A percentile compares a stretch with the other conserved stretches of the same genome.
Conservation (phyloP, 2,797 vertebrate genomes). For the Lacerta viridis region DNA sequence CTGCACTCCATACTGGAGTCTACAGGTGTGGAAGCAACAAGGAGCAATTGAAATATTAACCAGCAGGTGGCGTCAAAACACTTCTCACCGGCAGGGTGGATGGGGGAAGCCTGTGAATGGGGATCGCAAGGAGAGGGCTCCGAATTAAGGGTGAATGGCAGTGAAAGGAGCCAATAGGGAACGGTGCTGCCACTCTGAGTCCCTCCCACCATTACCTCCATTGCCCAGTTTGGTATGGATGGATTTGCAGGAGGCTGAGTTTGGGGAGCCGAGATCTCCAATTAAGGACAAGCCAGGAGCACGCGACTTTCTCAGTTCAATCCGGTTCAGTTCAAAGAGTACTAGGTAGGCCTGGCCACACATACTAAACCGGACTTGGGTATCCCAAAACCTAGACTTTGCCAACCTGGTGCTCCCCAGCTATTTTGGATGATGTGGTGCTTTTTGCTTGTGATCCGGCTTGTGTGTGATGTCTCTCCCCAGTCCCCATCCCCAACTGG, state of each 20-base stretch:
- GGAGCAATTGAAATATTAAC: not conserved
- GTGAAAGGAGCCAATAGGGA: not conserved
- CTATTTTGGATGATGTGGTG: too few species aligned
- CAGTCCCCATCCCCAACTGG: too few species aligned
- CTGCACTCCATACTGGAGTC: too few species aligned
- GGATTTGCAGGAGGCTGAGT: not conserved
- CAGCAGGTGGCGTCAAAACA: conserved; percentile 18
- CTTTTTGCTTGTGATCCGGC: too few species aligned
- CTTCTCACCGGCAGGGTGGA: not conserved
- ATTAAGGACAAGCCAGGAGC: not conserved
- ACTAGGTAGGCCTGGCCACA: too few species aligned
- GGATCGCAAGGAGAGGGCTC: not conserved
- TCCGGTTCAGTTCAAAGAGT: not conserved
- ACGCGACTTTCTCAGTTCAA: not conserved
- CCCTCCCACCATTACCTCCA: not conserved
- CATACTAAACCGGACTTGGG: too few species aligned
- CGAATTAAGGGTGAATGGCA: not conserved
- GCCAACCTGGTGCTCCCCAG: too few species aligned
- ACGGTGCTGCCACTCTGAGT: not conserved
- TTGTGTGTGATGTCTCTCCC: too few species aligned
- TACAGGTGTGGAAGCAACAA: not conserved
- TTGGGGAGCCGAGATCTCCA: not conserved
- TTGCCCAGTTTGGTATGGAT: conserved; percentile 20
- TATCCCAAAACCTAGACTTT: too few species aligned
- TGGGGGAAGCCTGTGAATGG: too few species aligned